Evolutionary conservation across 2,113 vertebrate genomes (phyloP), one percentile per base, ranked within the genome.

Genomic region (Myrmophylax atrothorax): DNA sequence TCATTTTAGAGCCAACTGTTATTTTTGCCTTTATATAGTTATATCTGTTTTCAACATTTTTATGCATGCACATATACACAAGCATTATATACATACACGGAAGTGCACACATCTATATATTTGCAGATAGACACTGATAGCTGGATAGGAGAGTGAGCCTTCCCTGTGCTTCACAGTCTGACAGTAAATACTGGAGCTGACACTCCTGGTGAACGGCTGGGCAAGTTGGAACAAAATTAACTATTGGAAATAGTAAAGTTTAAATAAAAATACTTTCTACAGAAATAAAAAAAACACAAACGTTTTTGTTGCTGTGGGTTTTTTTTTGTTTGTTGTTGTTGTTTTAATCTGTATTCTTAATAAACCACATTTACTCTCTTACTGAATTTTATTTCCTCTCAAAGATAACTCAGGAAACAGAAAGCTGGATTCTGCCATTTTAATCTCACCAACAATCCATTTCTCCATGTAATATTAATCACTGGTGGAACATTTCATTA

Each of bases 371-470:
- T 42, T 81, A 9, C 18, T 67, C 3, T 22, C 35, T 82, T 78
- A 38, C 7, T 1, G 6, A 66, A 33, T 66, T 87, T 59, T 84
- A 55, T 44, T 72, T 59, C 20, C 6, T 74, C 19, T 68, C 84
- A 9, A 31, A 75, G 22, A 84, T n/a, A 55, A 67, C 13, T 78
- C 22, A 68, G 69, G 64, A 67, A 92, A 47, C 20, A 72, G 47
- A 95, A 92, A 77, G 26, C 13, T 75, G 44, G 11, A 79, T 84
- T 94, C 60, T 75, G 52, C 17, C 28, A 52, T 70, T 90, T 84
- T 47, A 38, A 16, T 75, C 0, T 0, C 26, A 70, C 19, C 29
- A 77, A 38, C 0, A 10, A 55, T 70, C 6, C 16, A 15, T 64
- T 87, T 81, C 35, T 89, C 25, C 58, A 58, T 0, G 0, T 89